A percentile compares a stretch with the other conserved stretches of the same genome.
phyloP scores from a whole-genome alignment of 1,140 invertebrate species.

The Nomia melanderi region DNA sequence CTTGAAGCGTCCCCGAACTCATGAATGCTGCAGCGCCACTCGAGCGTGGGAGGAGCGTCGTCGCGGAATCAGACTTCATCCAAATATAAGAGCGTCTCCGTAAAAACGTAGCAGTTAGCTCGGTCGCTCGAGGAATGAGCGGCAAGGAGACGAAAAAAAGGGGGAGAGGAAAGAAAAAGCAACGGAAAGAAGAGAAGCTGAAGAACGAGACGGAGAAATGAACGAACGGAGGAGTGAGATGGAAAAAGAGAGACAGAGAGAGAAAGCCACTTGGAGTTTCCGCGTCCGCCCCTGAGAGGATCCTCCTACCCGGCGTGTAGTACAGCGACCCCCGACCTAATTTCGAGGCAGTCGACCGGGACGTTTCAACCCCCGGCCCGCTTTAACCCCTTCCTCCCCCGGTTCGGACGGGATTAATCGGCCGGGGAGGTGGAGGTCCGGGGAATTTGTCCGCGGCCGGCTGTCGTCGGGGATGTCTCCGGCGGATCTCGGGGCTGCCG shows the following conservation, averaged over 20 bases:
- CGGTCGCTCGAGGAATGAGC: not conserved
- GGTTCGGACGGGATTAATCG: conserved; percentile 47
- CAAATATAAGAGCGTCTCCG: not conserved
- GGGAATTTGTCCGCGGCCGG: conserved; percentile 31
- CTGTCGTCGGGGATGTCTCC: conserved; percentile 15
- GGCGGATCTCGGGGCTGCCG: conserved; percentile 20
- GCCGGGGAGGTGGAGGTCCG: conserved; percentile 6
- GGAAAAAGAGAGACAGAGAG: not conserved
- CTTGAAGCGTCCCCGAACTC: not conserved
- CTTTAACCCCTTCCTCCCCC: not conserved
- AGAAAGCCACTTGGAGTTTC: conserved; percentile 2
- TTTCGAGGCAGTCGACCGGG: conserved; percentile 52
- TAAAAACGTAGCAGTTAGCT: not conserved
- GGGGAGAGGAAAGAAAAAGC: not conserved
- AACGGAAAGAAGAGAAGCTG: not conserved
- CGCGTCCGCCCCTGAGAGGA: conserved; percentile 29
- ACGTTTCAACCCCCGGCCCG: conserved; percentile 28
- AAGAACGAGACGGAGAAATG: not conserved
- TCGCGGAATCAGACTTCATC: conserved; percentile 15
- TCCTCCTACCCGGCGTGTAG: conserved; percentile 40
- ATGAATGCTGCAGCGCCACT: conserved; percentile 1
- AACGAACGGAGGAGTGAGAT: not conserved
- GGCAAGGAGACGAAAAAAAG: not conserved
- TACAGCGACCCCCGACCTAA: conserved; percentile 63
- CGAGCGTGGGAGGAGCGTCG: not conserved